Base-by-base conservation (phyloP, 2,113 vertebrate genomes). In the Sphaerodactylus townsendi region DNA sequence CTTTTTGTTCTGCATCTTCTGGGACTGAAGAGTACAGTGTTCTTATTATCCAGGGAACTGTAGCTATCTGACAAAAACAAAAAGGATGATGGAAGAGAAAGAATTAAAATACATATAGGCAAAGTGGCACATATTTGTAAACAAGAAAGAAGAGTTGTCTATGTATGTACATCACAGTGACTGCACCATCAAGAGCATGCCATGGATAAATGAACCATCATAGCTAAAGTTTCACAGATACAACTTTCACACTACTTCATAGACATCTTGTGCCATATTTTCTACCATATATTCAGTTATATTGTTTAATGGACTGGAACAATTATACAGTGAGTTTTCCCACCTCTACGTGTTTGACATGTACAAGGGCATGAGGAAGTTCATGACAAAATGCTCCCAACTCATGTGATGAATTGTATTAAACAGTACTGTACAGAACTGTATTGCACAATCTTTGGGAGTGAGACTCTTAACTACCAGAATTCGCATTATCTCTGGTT, bases 11-110 rank as follows among this genome's bases (percentile, higher is more conserved):
- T 68, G 98, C 98, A 65, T 97, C 98, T 91, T 98, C 97, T 23
- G 98, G 98, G 64, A 99, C 98, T 1, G 98, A 98, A 77, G 98
- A 97, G 92, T 96, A 96, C 69, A 98, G 85, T 0, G 98, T 99
- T 86, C 96, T 96, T 92, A 97, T 97, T 94, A 98, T 98, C 96
- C 98, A 96, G 70, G 98, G 93, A 86, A 98, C 94, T 1, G 97
- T 98, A 87, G 97, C 97, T 73, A 96, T 97, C 99, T 99, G 91
- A 73, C 74, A 86, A 79, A 5, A 91, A 90, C 82, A 14, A n/a
- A 71, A 59, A 89, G 1, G 69, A 62, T 35, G 3, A 23, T 69
- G 41, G 21, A 64, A 64, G 35, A 83, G 7, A 65, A 11, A 28
- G 23, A 35, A 83, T 65, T 71, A 39, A 53, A 53, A 50, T 11